phyloP scores from a whole-genome alignment of 2,113 vertebrate genomes.

The Athene cunicularia region DNA sequence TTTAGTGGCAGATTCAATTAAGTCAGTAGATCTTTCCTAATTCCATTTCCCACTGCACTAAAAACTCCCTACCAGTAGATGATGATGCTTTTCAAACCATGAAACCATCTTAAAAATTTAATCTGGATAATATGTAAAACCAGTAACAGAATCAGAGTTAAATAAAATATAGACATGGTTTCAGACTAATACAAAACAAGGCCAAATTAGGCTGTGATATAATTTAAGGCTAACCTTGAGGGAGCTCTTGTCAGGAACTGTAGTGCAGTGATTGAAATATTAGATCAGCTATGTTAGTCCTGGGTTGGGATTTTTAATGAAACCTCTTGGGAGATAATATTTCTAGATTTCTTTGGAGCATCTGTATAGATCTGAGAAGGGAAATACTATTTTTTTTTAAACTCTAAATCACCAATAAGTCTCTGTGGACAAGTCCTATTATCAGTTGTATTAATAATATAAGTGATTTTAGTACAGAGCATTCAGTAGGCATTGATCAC shows the following conservation, averaged over 20 bases:
- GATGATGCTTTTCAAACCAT: conserved; percentile 23
- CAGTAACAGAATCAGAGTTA: conserved; percentile 30
- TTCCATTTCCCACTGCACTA: neutral
- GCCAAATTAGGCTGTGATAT: neutral
- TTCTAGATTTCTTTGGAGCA: neutral
- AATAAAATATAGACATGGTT: neutral
- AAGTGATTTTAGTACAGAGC: neutral
- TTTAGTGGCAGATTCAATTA: conserved; percentile 22
- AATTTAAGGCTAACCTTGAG: neutral
- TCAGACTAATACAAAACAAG: conserved; percentile 3
- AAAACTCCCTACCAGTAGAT: conserved; percentile 20
- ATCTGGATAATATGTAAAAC: conserved; percentile 15
- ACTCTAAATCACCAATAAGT: neutral
- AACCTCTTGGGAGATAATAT: neutral
- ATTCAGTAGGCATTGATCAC: neutral
- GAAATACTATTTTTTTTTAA: neutral
- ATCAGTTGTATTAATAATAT: neutral
- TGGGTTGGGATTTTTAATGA: neutral
- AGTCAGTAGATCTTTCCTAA: conserved; percentile 28
- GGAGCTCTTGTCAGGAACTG: conserved; percentile 4
- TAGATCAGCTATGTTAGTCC: neutral
- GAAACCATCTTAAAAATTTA: conserved; percentile 10
- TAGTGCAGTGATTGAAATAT: neutral
- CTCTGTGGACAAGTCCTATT: neutral
- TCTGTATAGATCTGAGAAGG: neutral